Evolutionary conservation across 2,888 invertebrate species (phyloP), one percentile per base, ranked within the genome.

Genomic region (Agonopterix heracliana): DNA sequence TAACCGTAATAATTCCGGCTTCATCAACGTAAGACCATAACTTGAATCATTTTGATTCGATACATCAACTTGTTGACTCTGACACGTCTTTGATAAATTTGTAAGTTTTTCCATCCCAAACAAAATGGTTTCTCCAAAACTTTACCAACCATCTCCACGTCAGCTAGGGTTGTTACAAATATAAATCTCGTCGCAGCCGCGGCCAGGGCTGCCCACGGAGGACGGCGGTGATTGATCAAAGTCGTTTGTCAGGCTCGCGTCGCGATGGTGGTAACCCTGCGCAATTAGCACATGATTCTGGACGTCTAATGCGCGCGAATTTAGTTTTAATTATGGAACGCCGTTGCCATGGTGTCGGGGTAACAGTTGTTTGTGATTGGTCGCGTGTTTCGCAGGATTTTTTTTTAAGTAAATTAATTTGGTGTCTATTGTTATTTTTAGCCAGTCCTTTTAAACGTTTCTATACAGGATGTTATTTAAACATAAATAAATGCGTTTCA

Each of bases 221-320:
- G 78, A 78, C 81, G 74, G 76, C 60, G 71, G 79, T 86, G 86
- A 86, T 86, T 86, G 85, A 86, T 86, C 84, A 81, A 82, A 83
- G 82, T 83, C 82, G 82, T 84, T 84, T 82, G 84, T 84, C 84
- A 84, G 74, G 76, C 84, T 85, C 84, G 78, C 78, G 78, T 83
- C 79, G 81, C 82, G 78, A 77, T 76, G 78, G 71, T 73, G 77
- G 77, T 78, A 46, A 41, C 42, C 50, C 47, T 78, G 73, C 63
- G 79, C 79, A 78, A 83, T 84, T 83, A 82, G 78, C 83, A 84
- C 81, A 75, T 84, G 81, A 83, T 81, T 82, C 81, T 78, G 72
- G 68, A 64, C 77, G 77, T 76, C 79, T 84, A 84, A 84, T 83
- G 75, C 72, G 64, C 69, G 61, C 68, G 76, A 83, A 82, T 83